These are phyloP conservation scores for Syngnathus floridae DNA, from an alignment of 2,113 vertebrate genomes.

Conservation along the genomic window DNA sequence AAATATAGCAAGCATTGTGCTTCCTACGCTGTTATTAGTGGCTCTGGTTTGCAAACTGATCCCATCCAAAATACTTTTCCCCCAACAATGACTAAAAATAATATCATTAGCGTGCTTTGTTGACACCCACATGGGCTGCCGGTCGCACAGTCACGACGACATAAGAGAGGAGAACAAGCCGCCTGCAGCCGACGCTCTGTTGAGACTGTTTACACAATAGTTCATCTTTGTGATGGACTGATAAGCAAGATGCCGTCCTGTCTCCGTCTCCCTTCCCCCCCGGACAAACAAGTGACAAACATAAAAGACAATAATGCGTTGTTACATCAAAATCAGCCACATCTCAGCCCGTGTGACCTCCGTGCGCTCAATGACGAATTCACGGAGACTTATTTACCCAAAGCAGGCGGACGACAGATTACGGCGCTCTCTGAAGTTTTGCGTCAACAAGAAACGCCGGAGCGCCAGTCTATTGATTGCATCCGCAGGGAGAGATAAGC, in stretches of 20 bases:
- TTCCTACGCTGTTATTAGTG: conserved; percentile 7
- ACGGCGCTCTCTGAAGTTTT: conserved; percentile 32
- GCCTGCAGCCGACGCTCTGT: conserved; percentile 31
- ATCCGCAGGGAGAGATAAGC: conserved; percentile 63
- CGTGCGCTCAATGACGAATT: neutral
- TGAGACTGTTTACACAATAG: conserved; percentile 52
- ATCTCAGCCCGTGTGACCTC: neutral
- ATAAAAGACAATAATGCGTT: neutral
- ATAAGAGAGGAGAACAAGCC: conserved; percentile 13
- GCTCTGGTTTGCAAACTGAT: conserved; percentile 19
- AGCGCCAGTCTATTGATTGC: conserved; percentile 65
- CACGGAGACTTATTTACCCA: conserved; percentile 43
- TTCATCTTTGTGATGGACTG: conserved; percentile 27
- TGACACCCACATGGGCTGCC: conserved; percentile 24
- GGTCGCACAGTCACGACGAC: conserved; percentile 1
- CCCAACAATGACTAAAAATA: conserved; percentile 11
- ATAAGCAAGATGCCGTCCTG: conserved; percentile 16
- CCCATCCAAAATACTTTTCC: conserved; percentile 23
- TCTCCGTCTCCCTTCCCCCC: neutral
- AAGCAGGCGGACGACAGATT: conserved; percentile 33
- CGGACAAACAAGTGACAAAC: neutral
- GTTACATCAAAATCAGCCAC: conserved; percentile 10
- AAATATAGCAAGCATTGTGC: conserved; percentile 12
- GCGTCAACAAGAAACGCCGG: conserved; percentile 45
- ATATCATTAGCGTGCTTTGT: conserved; percentile 16